Percentiles rank a stretch among this genome's conserved stretches.
phyloP scores from a whole-genome alignment of 2,888 invertebrate species.

The Kuschelorhynchus macadamiae region DNA sequence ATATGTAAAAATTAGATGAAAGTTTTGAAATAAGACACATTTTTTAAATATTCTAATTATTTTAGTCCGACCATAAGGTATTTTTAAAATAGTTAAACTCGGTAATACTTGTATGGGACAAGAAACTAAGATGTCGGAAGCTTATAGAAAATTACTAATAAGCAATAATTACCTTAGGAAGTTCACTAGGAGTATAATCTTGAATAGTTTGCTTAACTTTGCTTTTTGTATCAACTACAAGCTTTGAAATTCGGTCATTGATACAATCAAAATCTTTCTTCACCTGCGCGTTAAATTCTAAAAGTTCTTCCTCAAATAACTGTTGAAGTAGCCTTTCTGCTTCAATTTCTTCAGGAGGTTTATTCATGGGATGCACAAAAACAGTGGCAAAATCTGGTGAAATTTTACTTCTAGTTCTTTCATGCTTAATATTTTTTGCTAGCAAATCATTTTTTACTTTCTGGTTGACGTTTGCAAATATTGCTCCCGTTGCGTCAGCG shows the following conservation, averaged over 20 bases:
- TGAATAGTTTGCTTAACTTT: too few species aligned
- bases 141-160: too few species aligned
- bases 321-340: conserved; percentile 34
- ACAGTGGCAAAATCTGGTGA: conserved; percentile 13
- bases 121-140: too few species aligned
- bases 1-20: too few species aligned
- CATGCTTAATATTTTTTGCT: background rate
- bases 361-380: conserved; percentile 31
- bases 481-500: conserved; percentile 2
- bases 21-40: too few species aligned
- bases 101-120: too few species aligned
- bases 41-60: too few species aligned
- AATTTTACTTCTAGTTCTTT: conserved; percentile 4
- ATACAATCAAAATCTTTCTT: conserved; percentile 20
- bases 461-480: conserved; percentile 29
- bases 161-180: too few species aligned
- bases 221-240: conserved; percentile 14
- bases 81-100: too few species aligned
- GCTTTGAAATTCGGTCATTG: conserved; percentile 3
- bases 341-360: conserved; percentile 37
- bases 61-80: too few species aligned
- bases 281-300: conserved; percentile 28
- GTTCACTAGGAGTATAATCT: too few species aligned
- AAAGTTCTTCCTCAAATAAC: conserved; percentile 29
- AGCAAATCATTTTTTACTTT: conserved; percentile 33